Percentiles rank a stretch among this genome's conserved stretches.
These are phyloP conservation scores for Chaetops frenatus DNA, from an alignment of 2,113 vertebrate genomes.

Conservation along the genomic window DNA sequence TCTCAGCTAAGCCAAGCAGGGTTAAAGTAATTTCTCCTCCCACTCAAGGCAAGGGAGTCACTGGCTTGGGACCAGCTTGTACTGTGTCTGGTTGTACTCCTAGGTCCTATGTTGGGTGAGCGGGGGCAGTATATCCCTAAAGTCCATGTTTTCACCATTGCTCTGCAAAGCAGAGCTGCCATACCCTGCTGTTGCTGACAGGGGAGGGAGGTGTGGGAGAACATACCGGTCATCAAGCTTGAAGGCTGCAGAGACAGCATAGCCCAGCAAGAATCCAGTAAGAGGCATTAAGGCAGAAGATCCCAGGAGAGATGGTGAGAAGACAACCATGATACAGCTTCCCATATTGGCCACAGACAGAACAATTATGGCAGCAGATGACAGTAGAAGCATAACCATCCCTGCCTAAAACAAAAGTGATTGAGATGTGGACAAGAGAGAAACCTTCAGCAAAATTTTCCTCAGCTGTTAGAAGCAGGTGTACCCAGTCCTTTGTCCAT, in stretches of 20 bases:
- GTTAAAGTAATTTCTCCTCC: neutral
- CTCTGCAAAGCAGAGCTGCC: neutral
- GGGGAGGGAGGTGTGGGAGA: neutral
- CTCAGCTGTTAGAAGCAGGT: neutral
- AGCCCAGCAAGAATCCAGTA: constrained; percentile 78
- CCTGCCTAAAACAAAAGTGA: constrained; percentile 64
- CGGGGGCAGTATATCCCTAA: neutral
- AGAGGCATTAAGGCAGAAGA: constrained; percentile 79
- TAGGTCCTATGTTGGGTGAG: neutral
- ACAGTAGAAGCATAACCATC: constrained; percentile 57
- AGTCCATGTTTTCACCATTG: neutral
- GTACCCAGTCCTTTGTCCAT: neutral
- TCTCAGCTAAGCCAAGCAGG: neutral
- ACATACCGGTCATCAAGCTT: constrained; percentile 71
- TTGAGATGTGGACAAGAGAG: neutral
- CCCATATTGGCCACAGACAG: constrained; percentile 63
- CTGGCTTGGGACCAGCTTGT: neutral
- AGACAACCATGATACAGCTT: constrained; percentile 48
- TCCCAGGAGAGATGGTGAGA: constrained; percentile 68
- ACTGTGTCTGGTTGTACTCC: neutral
- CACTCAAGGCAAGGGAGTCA: neutral
- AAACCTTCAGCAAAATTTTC: neutral
- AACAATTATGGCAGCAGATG: constrained; percentile 20
- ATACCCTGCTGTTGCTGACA: neutral
- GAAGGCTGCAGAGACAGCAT: constrained; percentile 70